Conservation (phyloP, 2,797 vertebrate genomes). For the Pseudomugil gertrudae region DNA sequence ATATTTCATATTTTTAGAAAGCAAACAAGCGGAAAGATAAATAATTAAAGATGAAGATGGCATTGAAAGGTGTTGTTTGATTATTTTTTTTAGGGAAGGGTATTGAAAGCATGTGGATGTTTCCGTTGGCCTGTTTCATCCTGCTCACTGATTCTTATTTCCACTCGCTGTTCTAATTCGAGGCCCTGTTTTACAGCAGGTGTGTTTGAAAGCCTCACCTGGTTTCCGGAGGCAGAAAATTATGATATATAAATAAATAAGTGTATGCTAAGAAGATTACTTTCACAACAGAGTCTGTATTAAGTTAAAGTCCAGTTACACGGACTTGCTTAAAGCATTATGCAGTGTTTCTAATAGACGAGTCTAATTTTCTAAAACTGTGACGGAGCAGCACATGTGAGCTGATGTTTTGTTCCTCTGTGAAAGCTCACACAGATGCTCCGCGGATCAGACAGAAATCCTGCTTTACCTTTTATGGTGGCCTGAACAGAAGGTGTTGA, state of each 20-base stretch:
- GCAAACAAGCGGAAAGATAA: background rate
- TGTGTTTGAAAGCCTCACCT: slow-evolving; percentile 35
- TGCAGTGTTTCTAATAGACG: too few relatives aligned
- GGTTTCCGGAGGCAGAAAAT: slow-evolving; percentile 31
- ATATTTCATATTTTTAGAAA: background rate
- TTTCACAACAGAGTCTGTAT: background rate
- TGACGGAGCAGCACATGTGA: background rate
- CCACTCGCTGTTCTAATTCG: slow-evolving; percentile 15
- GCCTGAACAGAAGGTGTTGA: slow-evolving; percentile 12
- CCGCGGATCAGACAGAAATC: slow-evolving; percentile 24
- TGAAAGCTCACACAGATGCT: slow-evolving; percentile 28
- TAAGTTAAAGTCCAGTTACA: background rate
- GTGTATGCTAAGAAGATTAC: slow-evolving; percentile 9
- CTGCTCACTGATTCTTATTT: slow-evolving; percentile 29
- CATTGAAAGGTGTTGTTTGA: slow-evolving; percentile 11
- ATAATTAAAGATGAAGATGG: background rate
- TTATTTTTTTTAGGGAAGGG: slow-evolving; percentile 27
- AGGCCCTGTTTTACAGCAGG: slow-evolving; percentile 6
- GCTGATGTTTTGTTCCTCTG: slow-evolving; percentile 4
- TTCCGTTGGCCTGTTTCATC: slow-evolving; percentile 28
- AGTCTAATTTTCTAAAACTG: too few relatives aligned
- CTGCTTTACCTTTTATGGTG: slow-evolving; percentile 13
- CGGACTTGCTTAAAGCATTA: too few relatives aligned
- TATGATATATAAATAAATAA: slow-evolving; percentile 3
- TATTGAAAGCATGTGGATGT: slow-evolving; percentile 33